These are phyloP conservation scores for Ooceraea biroi DNA, from an alignment of 1,140 invertebrate species.

Conservation along the genomic window DNA sequence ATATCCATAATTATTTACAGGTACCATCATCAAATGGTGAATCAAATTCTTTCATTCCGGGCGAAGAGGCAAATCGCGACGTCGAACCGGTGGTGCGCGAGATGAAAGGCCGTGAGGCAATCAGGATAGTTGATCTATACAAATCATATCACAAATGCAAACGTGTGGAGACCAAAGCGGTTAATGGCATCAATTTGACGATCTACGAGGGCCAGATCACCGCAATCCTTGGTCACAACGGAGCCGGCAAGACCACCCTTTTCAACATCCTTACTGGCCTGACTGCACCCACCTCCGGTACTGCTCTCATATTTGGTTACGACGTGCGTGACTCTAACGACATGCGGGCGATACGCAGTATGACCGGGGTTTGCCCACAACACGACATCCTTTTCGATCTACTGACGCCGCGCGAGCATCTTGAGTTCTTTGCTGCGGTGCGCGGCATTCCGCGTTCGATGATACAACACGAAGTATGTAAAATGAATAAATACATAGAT, in stretches of 20 bases:
- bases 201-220: conserved; percentile 89
- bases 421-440: conserved; percentile 94
- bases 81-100: conserved; percentile 92
- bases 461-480: conserved; percentile 86
- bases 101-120: conserved; percentile 91
- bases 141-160: conserved; percentile 89
- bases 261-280: conserved; percentile 95
- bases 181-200: conserved; percentile 89
- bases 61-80: conserved; percentile 87
- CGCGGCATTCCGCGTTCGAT: conserved; percentile 88
- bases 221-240: conserved; percentile 95
- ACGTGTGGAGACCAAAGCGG: conserved; percentile 87
- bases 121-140: conserved; percentile 91
- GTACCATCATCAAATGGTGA: conserved; percentile 88
- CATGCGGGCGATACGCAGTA: conserved; percentile 90
- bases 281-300: conserved; percentile 90
- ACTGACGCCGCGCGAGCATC: conserved; percentile 94
- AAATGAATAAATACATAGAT: not conserved
- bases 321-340: conserved; percentile 91
- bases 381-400: conserved; percentile 96
- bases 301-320: conserved; percentile 92
- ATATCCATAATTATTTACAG: conserved; percentile 72
- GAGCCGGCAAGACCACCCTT: conserved; percentile 94
- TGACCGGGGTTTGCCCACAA: conserved; percentile 96
- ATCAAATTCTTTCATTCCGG: conserved; percentile 88